These are phyloP conservation scores for Leucoraja erinaceus DNA, from an alignment of 2,113 vertebrate species.

Conservation along the genomic window DNA sequence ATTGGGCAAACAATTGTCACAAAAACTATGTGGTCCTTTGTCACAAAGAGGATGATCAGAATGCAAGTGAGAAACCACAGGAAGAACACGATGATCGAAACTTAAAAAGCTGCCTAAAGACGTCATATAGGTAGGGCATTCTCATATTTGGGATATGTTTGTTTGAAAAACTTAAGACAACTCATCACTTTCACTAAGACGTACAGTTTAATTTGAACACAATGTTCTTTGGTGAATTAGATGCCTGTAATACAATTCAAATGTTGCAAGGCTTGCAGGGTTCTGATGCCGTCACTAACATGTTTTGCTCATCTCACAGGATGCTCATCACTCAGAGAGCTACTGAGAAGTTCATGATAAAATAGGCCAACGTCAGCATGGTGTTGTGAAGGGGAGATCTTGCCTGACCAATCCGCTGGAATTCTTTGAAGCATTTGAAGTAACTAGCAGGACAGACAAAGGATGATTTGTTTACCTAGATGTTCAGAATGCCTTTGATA, in stretches of 20 bases:
- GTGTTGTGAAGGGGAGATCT: too few relatives aligned
- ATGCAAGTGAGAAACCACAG: constrained; percentile 49
- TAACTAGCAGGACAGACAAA: too few relatives aligned
- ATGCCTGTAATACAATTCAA: background rate
- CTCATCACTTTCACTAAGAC: background rate
- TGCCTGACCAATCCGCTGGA: too few relatives aligned
- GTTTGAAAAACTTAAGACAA: background rate
- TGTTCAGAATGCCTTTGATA: too few relatives aligned
- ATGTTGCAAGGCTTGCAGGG: background rate
- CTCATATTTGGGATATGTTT: background rate
- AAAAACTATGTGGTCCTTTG: constrained; percentile 82
- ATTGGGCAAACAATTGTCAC: constrained; percentile 85
- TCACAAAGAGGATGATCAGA: constrained; percentile 61
- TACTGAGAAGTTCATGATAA: too few relatives aligned
- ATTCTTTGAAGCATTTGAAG: too few relatives aligned
- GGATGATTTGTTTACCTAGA: too few relatives aligned
- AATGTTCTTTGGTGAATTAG: background rate
- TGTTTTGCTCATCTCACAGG: background rate
- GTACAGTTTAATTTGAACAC: background rate
- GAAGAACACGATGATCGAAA: constrained; percentile 58
- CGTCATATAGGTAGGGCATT: constrained; percentile 66
- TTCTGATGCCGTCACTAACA: background rate
- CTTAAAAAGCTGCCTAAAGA: constrained; percentile 85
- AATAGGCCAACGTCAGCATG: too few relatives aligned
- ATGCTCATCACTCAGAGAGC: too few relatives aligned